phyloP scores from a whole-genome alignment of 92 coral and sea anemone species.

The Porites divaricata region DNA sequence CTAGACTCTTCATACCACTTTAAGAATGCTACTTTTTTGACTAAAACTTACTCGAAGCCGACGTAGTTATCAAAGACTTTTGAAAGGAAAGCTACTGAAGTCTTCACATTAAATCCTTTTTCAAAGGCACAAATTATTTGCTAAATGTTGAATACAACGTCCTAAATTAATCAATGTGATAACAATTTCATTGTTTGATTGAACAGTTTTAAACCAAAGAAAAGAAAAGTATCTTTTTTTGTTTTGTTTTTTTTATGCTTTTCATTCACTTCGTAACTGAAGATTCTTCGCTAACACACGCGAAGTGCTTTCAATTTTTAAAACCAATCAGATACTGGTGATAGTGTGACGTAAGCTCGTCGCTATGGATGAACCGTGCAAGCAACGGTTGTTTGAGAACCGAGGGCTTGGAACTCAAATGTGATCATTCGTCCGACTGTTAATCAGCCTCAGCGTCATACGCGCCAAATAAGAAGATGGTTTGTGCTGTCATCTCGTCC shows the following conservation, averaged over 20 bases:
- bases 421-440: not conserved
- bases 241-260: not conserved
- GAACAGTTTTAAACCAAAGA: not conserved
- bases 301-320: not conserved
- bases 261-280: not conserved
- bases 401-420: not conserved
- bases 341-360: not conserved
- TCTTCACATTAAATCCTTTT: not conserved
- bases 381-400: not conserved
- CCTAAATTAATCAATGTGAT: not conserved
- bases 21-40: too few relatives aligned
- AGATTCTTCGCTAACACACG: not conserved
- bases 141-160: not conserved
- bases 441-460: constrained; percentile 44
- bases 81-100: not conserved
- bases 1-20: not conserved
- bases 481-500: constrained; percentile 99
- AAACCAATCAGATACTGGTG: not conserved
- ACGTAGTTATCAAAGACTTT: not conserved
- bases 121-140: not conserved
- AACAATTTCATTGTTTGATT: constrained; percentile 3
- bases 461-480: constrained; percentile 96
- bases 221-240: not conserved
- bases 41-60: not conserved
- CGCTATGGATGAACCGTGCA: not conserved